Evolutionary conservation across 2,113 vertebrate genomes (phyloP).

Genomic region (Podarcis muralis): DNA sequence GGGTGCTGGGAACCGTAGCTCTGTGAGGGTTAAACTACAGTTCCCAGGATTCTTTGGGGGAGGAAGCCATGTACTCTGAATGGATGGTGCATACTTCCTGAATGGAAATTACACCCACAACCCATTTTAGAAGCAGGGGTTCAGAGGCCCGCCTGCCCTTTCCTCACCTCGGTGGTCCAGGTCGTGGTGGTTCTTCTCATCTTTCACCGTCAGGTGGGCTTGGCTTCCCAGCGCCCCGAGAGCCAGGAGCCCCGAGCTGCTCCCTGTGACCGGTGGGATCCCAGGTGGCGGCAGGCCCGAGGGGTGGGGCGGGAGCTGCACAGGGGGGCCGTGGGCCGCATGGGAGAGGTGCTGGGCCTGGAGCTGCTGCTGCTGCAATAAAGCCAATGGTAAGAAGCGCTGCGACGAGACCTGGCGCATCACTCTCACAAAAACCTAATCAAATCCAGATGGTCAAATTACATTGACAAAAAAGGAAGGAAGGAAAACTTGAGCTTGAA

Average conservation of each 20-base stretch:
- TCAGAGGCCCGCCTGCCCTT: no score
- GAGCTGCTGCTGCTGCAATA: constrained; percentile 95
- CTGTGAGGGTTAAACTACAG: no score
- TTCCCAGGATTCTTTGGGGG: no score
- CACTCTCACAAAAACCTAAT: background rate
- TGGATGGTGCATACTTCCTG: no score
- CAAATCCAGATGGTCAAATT: background rate
- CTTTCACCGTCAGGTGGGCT: constrained; percentile 92
- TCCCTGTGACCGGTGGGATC: constrained; percentile 84
- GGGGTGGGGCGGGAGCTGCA: constrained; percentile 92
- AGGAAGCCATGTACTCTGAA: no score
- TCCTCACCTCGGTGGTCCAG: constrained; percentile 94
- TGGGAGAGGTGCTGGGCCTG: constrained; percentile 97
- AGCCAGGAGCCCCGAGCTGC: constrained; percentile 89
- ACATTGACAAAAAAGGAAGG: background rate
- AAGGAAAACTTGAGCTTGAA: fast-evolving
- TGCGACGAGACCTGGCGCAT: background rate
- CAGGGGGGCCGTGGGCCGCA: constrained; percentile 90
- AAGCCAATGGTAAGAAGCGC: constrained; percentile 56
- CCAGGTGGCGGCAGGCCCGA: constrained; percentile 92
- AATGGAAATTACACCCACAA: no score
- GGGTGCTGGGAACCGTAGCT: no score
- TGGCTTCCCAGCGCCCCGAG: constrained; percentile 92
- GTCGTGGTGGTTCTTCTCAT: constrained; percentile 97
- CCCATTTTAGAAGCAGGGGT: no score